Percentiles rank a stretch among this genome's conserved stretches.
Conservation (phyloP, 2,888 invertebrate genomes). For the Eupeodes latifasciatus region DNA sequence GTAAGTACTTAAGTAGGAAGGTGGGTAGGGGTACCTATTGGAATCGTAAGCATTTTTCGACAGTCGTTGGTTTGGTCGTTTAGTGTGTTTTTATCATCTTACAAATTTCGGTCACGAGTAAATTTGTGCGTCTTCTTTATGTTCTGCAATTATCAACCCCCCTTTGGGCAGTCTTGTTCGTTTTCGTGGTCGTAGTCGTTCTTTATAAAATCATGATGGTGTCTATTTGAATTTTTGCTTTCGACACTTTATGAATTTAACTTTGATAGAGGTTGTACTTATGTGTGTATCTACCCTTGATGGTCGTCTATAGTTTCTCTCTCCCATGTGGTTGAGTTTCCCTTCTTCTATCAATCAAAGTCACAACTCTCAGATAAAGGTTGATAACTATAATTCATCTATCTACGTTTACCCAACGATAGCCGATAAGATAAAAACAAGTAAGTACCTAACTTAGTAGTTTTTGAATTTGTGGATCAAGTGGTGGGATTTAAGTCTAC, state of each 20-base stretch:
- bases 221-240: not conserved
- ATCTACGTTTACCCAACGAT: not conserved
- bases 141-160: not conserved
- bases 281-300: slow-evolving; percentile 9
- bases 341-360: not conserved
- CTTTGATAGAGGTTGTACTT: not conserved
- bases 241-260: not conserved
- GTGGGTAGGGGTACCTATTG: too few relatives aligned
- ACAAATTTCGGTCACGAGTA: slow-evolving; percentile 29
- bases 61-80: not conserved
- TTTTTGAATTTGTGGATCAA: not conserved
- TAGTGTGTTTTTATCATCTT: not conserved
- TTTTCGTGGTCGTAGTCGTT: too few relatives aligned
- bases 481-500: not conserved
- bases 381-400: slow-evolving; percentile 8
- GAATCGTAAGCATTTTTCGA: slow-evolving; percentile 3
- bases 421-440: not conserved
- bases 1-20: not conserved
- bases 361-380: not conserved
- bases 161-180: not conserved
- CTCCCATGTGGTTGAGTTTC: not conserved
- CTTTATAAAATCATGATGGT: not conserved
- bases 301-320: not conserved
- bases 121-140: not conserved
- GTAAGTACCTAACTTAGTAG: not conserved